These are phyloP conservation scores for Heliconius hewitsoni DNA, from an alignment of 1,140 invertebrate species.

Conservation along the genomic window DNA sequence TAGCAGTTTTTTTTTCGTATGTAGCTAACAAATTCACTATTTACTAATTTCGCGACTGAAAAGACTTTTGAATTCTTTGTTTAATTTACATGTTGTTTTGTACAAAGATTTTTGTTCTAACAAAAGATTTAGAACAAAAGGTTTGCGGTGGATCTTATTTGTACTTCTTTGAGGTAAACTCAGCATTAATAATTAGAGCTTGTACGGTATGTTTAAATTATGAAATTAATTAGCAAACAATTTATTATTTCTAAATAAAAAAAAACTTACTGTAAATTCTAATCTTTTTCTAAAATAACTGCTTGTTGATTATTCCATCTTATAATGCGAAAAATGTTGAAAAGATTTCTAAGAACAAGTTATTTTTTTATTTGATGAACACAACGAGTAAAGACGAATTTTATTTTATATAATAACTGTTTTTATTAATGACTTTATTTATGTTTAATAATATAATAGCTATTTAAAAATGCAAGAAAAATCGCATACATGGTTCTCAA, in stretches of 20 bases:
- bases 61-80: neutral
- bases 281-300: no score
- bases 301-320: no score
- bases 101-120: neutral
- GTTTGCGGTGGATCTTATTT: neutral
- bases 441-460: no score
- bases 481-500: neutral
- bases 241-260: neutral
- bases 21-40: neutral
- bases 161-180: neutral
- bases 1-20: neutral
- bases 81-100: neutral
- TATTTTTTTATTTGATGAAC: no score
- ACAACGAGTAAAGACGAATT: no score
- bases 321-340: no score
- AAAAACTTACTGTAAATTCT: no score
- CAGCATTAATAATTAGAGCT: neutral
- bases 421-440: no score
- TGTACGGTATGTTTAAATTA: neutral
- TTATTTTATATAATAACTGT: no score
- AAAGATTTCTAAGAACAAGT: no score
- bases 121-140: neutral
- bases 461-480: neutral
- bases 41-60: neutral
- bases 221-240: constrained; percentile 3